Evolutionary conservation across 2,888 invertebrate species (phyloP).

Genomic region (Eupithecia abbreviata): DNA sequence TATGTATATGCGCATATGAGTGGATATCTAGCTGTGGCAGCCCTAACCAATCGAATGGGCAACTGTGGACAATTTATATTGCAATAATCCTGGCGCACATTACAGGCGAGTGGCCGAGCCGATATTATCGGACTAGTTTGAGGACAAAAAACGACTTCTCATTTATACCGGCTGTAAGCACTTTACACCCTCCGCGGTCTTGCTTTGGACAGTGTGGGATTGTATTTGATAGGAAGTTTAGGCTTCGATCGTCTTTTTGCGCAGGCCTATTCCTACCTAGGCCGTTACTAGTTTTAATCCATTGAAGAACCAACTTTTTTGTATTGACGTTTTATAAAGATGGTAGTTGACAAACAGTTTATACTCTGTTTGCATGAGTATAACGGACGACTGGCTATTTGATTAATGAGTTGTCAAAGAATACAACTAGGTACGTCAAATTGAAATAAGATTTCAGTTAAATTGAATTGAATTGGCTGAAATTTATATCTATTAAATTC

Average conservation of each 20-base stretch:
- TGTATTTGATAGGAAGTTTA: not conserved
- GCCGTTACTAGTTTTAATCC: too few relatives aligned
- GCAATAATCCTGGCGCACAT: slow-evolving; percentile 82
- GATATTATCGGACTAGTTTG: slow-evolving; percentile 82
- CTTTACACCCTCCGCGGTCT: slow-evolving; percentile 57
- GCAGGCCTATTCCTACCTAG: not conserved
- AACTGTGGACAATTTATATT: slow-evolving; percentile 82
- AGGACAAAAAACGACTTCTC: slow-evolving; percentile 81
- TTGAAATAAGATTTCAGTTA: too few relatives aligned
- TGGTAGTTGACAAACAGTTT: too few relatives aligned
- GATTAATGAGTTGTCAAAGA: too few relatives aligned
- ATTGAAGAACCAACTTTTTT: too few relatives aligned
- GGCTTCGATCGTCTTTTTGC: not conserved
- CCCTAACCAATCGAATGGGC: slow-evolving; percentile 77
- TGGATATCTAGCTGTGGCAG: slow-evolving; percentile 45
- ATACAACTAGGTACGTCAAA: too few relatives aligned
- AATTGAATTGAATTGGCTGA: too few relatives aligned
- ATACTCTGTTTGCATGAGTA: too few relatives aligned
- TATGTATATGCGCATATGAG: not conserved
- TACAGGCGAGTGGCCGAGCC: slow-evolving; percentile 64
- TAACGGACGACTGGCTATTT: too few relatives aligned
- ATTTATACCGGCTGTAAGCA: slow-evolving; percentile 79
- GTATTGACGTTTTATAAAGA: too few relatives aligned
- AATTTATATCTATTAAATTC: too few relatives aligned
- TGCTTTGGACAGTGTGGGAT: slow-evolving; percentile 7